Evolutionary conservation across 2,113 vertebrate genomes (phyloP), one percentile per base, ranked within the genome.

Genomic region (Tautogolabrus adspersus): DNA sequence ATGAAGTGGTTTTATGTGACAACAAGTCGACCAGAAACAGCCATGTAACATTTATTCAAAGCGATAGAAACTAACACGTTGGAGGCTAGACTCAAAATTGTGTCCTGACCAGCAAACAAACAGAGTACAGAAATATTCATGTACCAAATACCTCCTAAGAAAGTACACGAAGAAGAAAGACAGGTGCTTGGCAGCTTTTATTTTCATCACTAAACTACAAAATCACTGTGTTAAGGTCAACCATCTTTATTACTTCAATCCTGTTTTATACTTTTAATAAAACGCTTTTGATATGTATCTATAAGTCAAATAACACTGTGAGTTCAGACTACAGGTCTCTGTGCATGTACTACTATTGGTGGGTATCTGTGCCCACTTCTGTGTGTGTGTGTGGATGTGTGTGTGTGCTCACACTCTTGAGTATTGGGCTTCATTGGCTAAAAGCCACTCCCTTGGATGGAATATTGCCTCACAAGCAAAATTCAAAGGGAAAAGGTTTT

Each of bases 401-500:
- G 71, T 65, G 56, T 71, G 61, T 49, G 66, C 57, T 22, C n/a
- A 7, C 15, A 9, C 49, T 37, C 2, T 1, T 10, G 21, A 72
- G 46, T 75, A 69, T 68, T 66, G 80, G 84, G 83, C 79, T 82
- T 72, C 66, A 77, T 61, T 81, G 59, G 75, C 65, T 76, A 55
- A 68, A 67, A 79, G 81, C 62, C 61, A 66, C 71, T 89, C 72
- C 60, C 51, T 87, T 19, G 52, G 70, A 81, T 74, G 62, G 68
- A 86, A 90, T 90, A 88, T 81, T 79, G 88, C 91, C 66, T 90
- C 82, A 67, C 70, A 67, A 92, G 89, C 91, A 90, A 71, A 92
- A 88, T 85, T 85, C 80, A 66, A 84, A 88, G 72, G 84, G 79
- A 86, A 85, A 87, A 85, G 88, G 85, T 87, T 89, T 90, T 82